Base-by-base conservation (phyloP, 2,113 vertebrate species). In the Melanotaenia duboulayi region DNA sequence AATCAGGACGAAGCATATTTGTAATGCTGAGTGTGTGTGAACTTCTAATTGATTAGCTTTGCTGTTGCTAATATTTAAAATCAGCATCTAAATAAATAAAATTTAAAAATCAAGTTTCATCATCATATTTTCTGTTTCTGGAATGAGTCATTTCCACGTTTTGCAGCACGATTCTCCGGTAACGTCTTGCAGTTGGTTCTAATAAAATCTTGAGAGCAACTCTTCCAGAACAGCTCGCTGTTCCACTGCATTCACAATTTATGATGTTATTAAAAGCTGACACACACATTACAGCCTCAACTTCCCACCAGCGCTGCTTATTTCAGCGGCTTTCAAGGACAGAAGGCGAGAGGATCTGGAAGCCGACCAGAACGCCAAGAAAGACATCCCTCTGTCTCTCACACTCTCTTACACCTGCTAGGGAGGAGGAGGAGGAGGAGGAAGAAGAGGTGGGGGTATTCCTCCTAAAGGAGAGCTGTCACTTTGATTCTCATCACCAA, bases 401-500 rank as follows among this genome's bases (percentile, higher is more conserved):
- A 74, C 65, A 5, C 88, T 69, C 72, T 77, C 81, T 75, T 88
- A 87, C 90, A 91, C 91, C 90, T 91, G 90, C 91, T 89, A 42
- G 65, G 71, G 78, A 46, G 61, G 44, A 66, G 69, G 13, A 37
- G 24, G 50, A 28, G 49, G 59, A 22, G 50, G 65, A 11, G 35
- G 23, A 28, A 37, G 44, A 12, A 14, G 40, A 11, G 71, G 6
- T 50, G 28, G 35, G 54, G 35, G 57, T 44, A 7, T 50, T 81
- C 56, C 84, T 84, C 78, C 66, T 73, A 61, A 51, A 71, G 64
- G 85, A 81, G 76, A 83, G 84, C 89, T 91, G 90, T 91, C 91
- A 92, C 91, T 92, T 92, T 92, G 88, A 91, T 90, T 91, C 73
- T 67, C 82, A 72, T 91, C 91, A 84, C 91, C 88, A 89, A 72